A percentile compares a stretch with the other conserved stretches of the same genome.
phyloP scores from a whole-genome alignment of 2,888 invertebrate species.

The Tetramorium bicarinatum region DNA sequence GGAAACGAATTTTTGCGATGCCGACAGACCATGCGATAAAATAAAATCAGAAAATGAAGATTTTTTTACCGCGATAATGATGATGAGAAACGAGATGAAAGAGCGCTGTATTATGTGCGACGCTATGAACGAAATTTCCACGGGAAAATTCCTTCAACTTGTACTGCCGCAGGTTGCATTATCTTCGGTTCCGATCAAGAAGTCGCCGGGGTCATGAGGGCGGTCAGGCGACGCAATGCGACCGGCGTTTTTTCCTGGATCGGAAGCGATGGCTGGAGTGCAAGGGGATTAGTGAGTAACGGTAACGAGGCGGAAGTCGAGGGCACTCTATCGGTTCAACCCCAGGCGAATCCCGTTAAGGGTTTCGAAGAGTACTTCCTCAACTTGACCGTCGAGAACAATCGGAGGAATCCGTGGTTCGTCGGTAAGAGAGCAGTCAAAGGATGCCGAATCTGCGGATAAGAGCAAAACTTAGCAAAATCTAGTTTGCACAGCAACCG shows the following conservation, averaged over 20 bases:
- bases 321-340: constrained; percentile 98
- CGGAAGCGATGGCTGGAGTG: constrained; percentile 98
- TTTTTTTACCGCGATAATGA: background rate
- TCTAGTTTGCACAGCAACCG: constrained; percentile 8
- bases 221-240: constrained; percentile 94
- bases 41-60: background rate
- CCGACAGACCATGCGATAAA: constrained; percentile 1
- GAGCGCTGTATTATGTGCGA: background rate
- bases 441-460: background rate
- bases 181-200: constrained; percentile 99
- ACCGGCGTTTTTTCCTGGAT: constrained; percentile 98
- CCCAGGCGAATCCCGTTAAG: constrained; percentile 95
- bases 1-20: constrained; percentile 14
- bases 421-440: constrained; percentile 89
- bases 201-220: constrained; percentile 98
- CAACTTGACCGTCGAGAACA: constrained; percentile 93
- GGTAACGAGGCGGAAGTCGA: constrained; percentile 96
- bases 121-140: background rate
- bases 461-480: constrained; percentile 17
- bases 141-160: background rate
- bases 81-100: background rate
- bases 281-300: constrained; percentile 92
- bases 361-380: constrained; percentile 97
- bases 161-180: constrained; percentile 89
- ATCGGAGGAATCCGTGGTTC: constrained; percentile 98